These are phyloP conservation scores for Gymnocheta viridis DNA, from an alignment of 2,888 invertebrate species.

Conservation along the genomic window DNA sequence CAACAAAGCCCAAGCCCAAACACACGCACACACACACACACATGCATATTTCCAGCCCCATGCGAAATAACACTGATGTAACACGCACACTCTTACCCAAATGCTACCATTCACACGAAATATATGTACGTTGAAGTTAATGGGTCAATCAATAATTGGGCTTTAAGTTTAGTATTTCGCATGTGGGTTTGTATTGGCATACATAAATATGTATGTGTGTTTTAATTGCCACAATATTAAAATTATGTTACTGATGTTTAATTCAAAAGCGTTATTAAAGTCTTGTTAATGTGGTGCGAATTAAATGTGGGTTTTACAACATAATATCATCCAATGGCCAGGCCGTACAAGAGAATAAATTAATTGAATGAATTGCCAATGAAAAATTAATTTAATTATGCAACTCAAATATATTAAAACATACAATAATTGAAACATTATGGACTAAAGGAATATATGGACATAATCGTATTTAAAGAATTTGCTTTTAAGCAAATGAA, in stretches of 20 bases:
- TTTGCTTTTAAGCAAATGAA: not conserved
- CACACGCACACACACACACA: not conserved
- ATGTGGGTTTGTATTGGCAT: no score
- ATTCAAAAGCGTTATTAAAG: conserved; percentile 39
- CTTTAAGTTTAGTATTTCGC: conserved; percentile 13
- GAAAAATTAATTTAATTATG: conserved; percentile 25
- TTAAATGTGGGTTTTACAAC: not conserved
- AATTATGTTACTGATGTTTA: conserved; percentile 30
- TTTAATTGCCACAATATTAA: conserved; percentile 27
- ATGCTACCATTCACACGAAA: not conserved
- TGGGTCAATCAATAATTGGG: conserved; percentile 54
- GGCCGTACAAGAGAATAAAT: not conserved
- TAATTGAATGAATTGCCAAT: conserved; percentile 8
- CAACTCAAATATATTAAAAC: not conserved
- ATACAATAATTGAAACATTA: conserved; percentile 1
- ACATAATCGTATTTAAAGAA: not conserved
- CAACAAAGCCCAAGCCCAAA: no score
- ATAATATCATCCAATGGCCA: not conserved
- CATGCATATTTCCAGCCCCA: no score
- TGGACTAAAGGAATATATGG: not conserved
- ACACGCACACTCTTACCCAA: not conserved
- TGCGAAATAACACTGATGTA: not conserved
- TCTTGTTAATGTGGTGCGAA: conserved; percentile 50
- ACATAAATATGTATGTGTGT: not conserved
- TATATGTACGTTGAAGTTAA: conserved; percentile 15